Percentiles rank a stretch among this genome's conserved stretches.
Conservation (phyloP, 2,113 vertebrate genomes). For the Corvus moneduloides region DNA sequence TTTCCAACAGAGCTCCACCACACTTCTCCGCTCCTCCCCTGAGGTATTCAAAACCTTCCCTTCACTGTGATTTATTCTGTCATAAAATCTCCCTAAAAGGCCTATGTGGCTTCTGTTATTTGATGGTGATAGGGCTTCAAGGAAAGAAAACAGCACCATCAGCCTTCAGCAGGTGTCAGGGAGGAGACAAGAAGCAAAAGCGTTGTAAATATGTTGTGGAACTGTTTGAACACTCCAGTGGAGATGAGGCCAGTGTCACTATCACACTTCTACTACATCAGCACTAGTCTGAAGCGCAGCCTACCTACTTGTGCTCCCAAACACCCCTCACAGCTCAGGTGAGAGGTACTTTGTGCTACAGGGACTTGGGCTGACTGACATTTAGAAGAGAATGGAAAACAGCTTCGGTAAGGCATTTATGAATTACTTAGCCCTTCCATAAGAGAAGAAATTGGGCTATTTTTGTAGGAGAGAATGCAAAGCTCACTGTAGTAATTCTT, state of each 20-base stretch:
- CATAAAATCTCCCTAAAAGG: background rate
- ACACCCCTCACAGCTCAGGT: background rate
- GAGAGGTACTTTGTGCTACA: background rate
- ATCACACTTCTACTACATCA: background rate
- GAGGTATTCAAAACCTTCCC: background rate
- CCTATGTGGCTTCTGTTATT: background rate
- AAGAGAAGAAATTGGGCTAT: background rate
- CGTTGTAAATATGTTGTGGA: background rate
- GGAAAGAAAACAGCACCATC: background rate
- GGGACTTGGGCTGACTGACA: background rate
- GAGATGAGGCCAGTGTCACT: rapidly evolving
- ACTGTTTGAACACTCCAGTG: background rate
- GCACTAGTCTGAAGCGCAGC: background rate
- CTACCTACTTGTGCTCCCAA: background rate
- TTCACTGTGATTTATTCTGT: background rate
- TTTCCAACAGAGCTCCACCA: background rate
- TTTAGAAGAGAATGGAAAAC: background rate
- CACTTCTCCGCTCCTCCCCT: rapidly evolving
- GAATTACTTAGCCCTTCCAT: background rate
- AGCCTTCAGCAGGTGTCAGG: background rate
- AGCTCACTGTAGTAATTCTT: background rate
- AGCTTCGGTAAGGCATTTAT: background rate
- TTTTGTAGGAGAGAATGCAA: background rate
- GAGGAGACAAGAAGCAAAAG: background rate
- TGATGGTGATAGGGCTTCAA: background rate